Conservation (phyloP, 37 sponge, comb jelly and placozoan species). For the Cliona cf. orientalis region DNA sequence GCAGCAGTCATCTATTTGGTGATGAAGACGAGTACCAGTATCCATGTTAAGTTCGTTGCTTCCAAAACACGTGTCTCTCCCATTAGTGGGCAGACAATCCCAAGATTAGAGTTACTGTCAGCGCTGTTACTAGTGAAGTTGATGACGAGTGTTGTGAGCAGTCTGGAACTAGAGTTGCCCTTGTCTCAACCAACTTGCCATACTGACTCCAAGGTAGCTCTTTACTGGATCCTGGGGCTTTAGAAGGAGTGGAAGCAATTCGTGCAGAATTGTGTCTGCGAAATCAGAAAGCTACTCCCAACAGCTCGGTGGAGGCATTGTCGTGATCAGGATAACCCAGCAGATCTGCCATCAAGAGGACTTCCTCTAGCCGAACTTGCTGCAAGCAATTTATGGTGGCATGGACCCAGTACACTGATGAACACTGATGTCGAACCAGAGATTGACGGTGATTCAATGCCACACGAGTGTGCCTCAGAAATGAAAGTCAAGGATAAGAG, state of each 20-base stretch:
- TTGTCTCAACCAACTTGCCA: neutral
- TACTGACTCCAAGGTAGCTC: conserved; percentile 27
- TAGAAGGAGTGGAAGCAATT: conserved; percentile 21
- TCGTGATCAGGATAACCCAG: too few species aligned
- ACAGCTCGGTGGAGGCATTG: conserved; percentile 13
- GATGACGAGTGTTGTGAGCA: conserved; percentile 10
- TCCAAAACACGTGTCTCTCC: conserved; percentile 47
- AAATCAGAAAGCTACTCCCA: conserved; percentile 4
- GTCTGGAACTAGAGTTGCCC: neutral
- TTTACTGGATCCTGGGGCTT: conserved; percentile 27
- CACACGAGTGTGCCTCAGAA: neutral
- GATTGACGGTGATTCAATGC: too few species aligned
- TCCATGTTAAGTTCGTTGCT: conserved; percentile 5
- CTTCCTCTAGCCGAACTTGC: conserved; percentile 1
- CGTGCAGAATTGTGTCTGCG: conserved; percentile 22
- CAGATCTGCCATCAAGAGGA: too few species aligned
- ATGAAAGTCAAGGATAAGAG: neutral
- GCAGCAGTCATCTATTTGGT: conserved; percentile 36
- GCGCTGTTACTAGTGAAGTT: conserved; percentile 25
- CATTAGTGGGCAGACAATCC: conserved; percentile 13
- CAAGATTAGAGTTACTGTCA: conserved; percentile 41
- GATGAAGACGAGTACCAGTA: neutral
- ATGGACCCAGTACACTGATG: conserved; percentile 39
- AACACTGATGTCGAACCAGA: too few species aligned
- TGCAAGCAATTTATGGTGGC: conserved; percentile 11